A percentile compares a stretch with the other conserved stretches of the same genome.
Conservation (phyloP, 2,888 invertebrate genomes). For the Ganaspis brasiliensis region DNA sequence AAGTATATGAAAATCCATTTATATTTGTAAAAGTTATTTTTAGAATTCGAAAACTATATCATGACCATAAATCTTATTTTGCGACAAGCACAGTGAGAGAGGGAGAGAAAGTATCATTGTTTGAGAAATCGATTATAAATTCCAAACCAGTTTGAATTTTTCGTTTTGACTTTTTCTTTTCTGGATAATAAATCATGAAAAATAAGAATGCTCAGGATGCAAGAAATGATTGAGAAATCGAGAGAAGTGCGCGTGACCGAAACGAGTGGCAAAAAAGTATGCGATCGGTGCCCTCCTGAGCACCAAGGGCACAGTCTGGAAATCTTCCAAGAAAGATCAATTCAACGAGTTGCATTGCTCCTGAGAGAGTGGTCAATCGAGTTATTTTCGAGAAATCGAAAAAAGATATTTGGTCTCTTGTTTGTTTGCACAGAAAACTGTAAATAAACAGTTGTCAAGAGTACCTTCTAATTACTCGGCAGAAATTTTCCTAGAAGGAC, state of each 20-base stretch:
- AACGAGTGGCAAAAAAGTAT: slow-evolving; percentile 25
- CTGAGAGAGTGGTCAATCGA: slow-evolving; percentile 18
- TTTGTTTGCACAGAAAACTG: slow-evolving; percentile 20
- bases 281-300: slow-evolving; percentile 18
- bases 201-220: slow-evolving; percentile 22
- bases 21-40: too few species aligned
- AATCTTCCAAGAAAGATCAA: slow-evolving; percentile 29
- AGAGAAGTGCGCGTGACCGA: slow-evolving; percentile 31
- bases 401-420: slow-evolving; percentile 3
- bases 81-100: not conserved
- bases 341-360: slow-evolving; percentile 43
- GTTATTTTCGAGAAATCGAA: not conserved
- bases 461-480: slow-evolving; percentile 14
- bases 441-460: slow-evolving; percentile 6
- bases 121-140: slow-evolving; percentile 3
- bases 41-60: too few species aligned
- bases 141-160: slow-evolving; percentile 22
- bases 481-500: slow-evolving; percentile 20
- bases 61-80: too few species aligned
- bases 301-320: slow-evolving; percentile 24
- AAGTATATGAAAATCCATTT: too few species aligned
- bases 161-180: slow-evolving; percentile 6
- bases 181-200: slow-evolving; percentile 17
- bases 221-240: slow-evolving; percentile 31
- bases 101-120: not conserved